Conservation (phyloP, 2,113 vertebrate species). For the Synchiropus splendidus region DNA sequence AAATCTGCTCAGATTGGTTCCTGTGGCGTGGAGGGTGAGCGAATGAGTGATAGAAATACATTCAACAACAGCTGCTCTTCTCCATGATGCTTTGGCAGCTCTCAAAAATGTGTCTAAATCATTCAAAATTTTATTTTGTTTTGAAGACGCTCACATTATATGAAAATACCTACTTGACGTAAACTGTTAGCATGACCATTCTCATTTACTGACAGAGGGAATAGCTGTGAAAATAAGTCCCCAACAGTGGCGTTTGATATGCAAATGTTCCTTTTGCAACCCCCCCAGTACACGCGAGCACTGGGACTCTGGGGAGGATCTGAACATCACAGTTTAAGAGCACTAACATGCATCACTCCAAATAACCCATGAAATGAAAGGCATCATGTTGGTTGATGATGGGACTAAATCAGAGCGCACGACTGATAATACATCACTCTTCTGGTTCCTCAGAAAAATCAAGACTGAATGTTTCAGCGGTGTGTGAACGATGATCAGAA, state of each 20-base stretch:
- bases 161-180: too few species aligned
- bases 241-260: conserved; percentile 58
- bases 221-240: conserved; percentile 23
- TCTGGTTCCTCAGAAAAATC: conserved; percentile 30
- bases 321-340: conserved; percentile 57
- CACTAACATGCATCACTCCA: conserved; percentile 40
- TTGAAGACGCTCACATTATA: too few species aligned
- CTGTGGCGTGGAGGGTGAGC: too few species aligned
- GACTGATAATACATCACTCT: conserved; percentile 30
- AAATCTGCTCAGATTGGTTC: too few species aligned
- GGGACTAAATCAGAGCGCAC: conserved; percentile 40
- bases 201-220: conserved; percentile 19
- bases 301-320: conserved; percentile 33
- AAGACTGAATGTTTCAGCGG: conserved; percentile 50
- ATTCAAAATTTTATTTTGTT: too few species aligned
- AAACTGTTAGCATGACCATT: too few species aligned
- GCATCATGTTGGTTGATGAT: conserved; percentile 52
- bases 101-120: too few species aligned
- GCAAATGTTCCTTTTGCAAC: conserved; percentile 49
- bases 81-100: too few species aligned
- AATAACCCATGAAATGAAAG: conserved; percentile 56
- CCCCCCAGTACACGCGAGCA: conserved; percentile 46
- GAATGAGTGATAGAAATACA: too few species aligned
- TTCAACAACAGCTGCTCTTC: too few species aligned
- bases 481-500: conserved; percentile 21